Evolutionary conservation across 2,113 vertebrate species (phyloP), one percentile per base, ranked within the genome.

Genomic region (Aythya baeri): DNA sequence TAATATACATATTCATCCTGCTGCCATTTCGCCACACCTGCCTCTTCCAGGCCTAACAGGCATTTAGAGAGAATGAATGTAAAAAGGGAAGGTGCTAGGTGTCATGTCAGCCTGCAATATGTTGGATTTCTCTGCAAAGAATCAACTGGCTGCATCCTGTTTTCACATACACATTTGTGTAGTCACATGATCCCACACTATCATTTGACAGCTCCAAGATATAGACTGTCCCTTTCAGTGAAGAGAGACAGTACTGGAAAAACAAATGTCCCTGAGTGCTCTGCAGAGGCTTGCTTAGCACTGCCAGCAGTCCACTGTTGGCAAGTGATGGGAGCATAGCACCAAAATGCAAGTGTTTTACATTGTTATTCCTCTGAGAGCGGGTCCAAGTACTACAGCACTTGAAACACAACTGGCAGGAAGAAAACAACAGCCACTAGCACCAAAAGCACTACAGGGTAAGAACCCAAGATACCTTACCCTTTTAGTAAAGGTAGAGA

Each of bases 171-270:
- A 83, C 0, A 1, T 36, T 17, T 21, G 15, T 54, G 14, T 43
- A 13, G 25, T 78, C 1, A 0, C 15, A 66, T 0, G 0, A 83
- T 22, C 63, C 67, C 57, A 57, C 9, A 3, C 50, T 78, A 54
- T 21, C 2, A 17, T 36, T 61, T 65, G n/a, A 29, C 52, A 68
- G 61, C 16, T 54, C 32, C 61, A 54, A 46, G 67, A 43, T 25
- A 70, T 2, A 59, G 57, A 32, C 13, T 38, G 7, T 7, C 16
- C 18, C 17, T 43, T 80, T 38, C 41, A 49, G 25, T 22, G 27
- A 58, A 34, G 29, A 27, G 23, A 44, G 25, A 21, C 27, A 36
- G 29, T 29, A 22, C 29, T 74, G 25, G 17, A 13, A 23, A 58
- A 67, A 27, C 17, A 49, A 81, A 18, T 13, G 68, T 36, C 29